Evolutionary conservation across 2,113 vertebrate genomes (phyloP).

Genomic region (Elachura formosa): DNA sequence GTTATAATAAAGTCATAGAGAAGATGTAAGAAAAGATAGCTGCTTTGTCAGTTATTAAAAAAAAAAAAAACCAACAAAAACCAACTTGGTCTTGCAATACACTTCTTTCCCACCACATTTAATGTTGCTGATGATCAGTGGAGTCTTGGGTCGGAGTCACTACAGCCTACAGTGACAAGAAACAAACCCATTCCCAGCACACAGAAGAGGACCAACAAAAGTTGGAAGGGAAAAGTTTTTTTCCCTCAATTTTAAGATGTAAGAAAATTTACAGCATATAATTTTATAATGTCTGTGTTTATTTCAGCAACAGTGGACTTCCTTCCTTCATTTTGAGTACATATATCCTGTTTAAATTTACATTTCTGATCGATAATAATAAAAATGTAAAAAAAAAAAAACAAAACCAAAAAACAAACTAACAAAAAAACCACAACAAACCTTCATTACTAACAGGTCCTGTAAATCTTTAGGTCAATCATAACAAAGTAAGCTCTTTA

Average conservation of each 20-base stretch:
- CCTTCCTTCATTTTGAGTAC: not conserved
- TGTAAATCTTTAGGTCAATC: not conserved
- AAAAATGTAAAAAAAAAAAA: not conserved
- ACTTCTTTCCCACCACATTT: not conserved
- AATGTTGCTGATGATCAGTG: not conserved
- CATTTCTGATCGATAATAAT: not conserved
- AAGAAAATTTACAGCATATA: not conserved
- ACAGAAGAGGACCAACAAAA: not conserved
- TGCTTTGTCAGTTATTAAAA: not conserved
- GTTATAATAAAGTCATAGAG: not conserved
- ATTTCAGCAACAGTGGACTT: not conserved
- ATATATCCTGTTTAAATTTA: not conserved
- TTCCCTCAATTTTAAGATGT: not conserved
- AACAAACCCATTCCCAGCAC: not conserved
- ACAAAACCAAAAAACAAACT: too few species aligned
- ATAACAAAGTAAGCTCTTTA: not conserved
- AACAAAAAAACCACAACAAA: not conserved
- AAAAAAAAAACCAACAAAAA: not conserved
- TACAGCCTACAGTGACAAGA: not conserved
- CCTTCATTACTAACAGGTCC: not conserved
- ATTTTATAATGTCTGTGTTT: not conserved
- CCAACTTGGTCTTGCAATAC: not conserved
- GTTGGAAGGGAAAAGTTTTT: not conserved
- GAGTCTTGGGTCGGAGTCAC: not conserved
- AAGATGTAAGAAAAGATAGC: not conserved